Evolutionary conservation across 2,797 vertebrate genomes (phyloP), one percentile per base, ranked within the genome.

Genomic region (Gobionotothen gibberifrons): DNA sequence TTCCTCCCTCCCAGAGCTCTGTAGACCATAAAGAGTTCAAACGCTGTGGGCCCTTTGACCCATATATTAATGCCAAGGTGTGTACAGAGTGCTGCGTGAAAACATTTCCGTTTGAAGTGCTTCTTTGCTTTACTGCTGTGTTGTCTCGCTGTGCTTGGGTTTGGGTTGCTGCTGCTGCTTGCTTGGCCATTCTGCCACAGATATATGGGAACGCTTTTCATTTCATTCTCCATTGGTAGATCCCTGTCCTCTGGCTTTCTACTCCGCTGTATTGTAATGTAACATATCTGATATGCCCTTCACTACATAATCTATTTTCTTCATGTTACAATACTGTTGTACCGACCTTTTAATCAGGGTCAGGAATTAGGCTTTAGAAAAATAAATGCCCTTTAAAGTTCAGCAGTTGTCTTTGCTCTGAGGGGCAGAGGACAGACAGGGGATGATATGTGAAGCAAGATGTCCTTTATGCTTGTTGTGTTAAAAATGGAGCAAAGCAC

Each of bases 41-140:
- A 97, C 98, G 98, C 96, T 97, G 98, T 94, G 98, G 98, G 95
- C 98, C 98, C 92, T 99, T 99, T 99, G 97, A 99, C 94, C 97
- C 97, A 92, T 99, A 99, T 99, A 97, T 98, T 97, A 99, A 99
- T 95, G 97, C 98, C 96, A 99, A 99, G 98, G 98, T 99, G 98
- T 98, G 98, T 99, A 99, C 96, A 92, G 90, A 69, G 85, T 74
- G 89, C 90, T 91, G 87, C 83, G 32, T 36, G 32, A 5, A 21
- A 42, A 65, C 61, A 40, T 55, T 79, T 88, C 73, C 64, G 82
- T 72, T 81, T 78, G 21, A 81, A 79, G 68, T 62, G 71, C 82
- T 70, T 63, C 81, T 84, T 72, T 86, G 64, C 87, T 89, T 78
- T 87, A 39, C 56, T 61, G 81, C 81, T 90, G 62, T 82, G 74